Evolutionary conservation across 92 coral and sea anemone genomes (phyloP).

Genomic region (Desmophyllum pertusum): DNA sequence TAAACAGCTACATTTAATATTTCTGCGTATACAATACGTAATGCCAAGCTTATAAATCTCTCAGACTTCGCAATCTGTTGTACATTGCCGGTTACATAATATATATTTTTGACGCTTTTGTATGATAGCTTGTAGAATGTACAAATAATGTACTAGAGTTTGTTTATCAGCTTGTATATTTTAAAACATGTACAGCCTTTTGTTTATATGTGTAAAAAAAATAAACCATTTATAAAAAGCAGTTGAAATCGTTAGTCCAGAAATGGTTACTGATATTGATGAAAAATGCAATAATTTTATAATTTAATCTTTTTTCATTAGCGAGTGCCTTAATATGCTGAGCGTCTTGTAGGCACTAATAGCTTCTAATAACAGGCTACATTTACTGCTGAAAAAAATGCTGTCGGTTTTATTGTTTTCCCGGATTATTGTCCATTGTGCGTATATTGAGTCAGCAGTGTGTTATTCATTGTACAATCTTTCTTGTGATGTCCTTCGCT

Average conservation of each 20-base stretch:
- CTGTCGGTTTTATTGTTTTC: neutral
- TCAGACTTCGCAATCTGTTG: neutral
- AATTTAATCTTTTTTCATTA: neutral
- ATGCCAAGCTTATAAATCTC: neutral
- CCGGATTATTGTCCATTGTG: neutral
- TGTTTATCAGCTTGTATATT: neutral
- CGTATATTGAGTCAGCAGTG: neutral
- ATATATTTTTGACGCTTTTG: neutral
- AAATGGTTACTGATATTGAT: neutral
- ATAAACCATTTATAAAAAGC: too few species aligned
- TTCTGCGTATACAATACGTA: too few species aligned
- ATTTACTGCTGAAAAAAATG: neutral
- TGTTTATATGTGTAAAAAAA: neutral
- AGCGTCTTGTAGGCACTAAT: neutral
- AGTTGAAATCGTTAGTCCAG: neutral
- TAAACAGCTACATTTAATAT: too few species aligned
- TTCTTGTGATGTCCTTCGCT: neutral
- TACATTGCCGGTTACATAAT: neutral
- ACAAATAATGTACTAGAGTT: neutral
- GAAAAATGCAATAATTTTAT: neutral
- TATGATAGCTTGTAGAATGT: neutral
- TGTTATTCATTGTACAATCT: neutral
- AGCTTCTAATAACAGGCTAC: neutral
- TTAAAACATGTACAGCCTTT: neutral
- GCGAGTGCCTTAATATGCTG: neutral